These are phyloP conservation scores for Crenuchus spilurus DNA, from an alignment of 2,797 vertebrate species.

Conservation along the genomic window DNA sequence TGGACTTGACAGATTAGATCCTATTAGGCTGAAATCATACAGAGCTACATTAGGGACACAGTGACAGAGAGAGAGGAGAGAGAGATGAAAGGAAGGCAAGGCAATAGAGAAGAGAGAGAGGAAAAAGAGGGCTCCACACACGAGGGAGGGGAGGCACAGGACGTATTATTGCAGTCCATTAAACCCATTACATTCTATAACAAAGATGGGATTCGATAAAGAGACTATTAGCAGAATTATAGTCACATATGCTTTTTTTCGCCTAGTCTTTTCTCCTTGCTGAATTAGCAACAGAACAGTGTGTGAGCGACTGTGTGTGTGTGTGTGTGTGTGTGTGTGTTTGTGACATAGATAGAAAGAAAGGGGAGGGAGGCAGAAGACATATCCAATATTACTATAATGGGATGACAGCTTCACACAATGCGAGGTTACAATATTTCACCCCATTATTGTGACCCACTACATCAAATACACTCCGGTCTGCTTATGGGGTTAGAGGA, in stretches of 20 bases:
- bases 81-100: slow-evolving; percentile 50
- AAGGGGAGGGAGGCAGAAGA: slow-evolving; percentile 8
- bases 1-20: slow-evolving; percentile 42
- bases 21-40: slow-evolving; percentile 48
- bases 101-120: slow-evolving; percentile 25
- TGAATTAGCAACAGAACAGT: slow-evolving; percentile 53
- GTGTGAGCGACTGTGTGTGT: slow-evolving; percentile 15
- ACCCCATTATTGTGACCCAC: slow-evolving; percentile 49
- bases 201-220: slow-evolving; percentile 62
- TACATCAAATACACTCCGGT: slow-evolving; percentile 45
- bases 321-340: slow-evolving; percentile 25
- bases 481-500: slow-evolving; percentile 38
- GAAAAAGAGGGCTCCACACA: slow-evolving; percentile 27
- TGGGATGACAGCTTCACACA: slow-evolving; percentile 44
- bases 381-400: slow-evolving; percentile 47
- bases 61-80: slow-evolving; percentile 37
- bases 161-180: slow-evolving; percentile 61
- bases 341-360: slow-evolving; percentile 23
- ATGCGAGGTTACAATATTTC: slow-evolving; percentile 47
- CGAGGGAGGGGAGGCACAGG: slow-evolving; percentile 47
- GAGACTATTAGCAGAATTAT: slow-evolving; percentile 60
- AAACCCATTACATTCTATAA: slow-evolving; percentile 60
- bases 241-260: slow-evolving; percentile 56
- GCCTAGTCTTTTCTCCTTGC: slow-evolving; percentile 50
- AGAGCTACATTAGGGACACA: slow-evolving; percentile 46